Conservation (phyloP, 2,113 vertebrate genomes). For the Microcebus lehilahytsara region DNA sequence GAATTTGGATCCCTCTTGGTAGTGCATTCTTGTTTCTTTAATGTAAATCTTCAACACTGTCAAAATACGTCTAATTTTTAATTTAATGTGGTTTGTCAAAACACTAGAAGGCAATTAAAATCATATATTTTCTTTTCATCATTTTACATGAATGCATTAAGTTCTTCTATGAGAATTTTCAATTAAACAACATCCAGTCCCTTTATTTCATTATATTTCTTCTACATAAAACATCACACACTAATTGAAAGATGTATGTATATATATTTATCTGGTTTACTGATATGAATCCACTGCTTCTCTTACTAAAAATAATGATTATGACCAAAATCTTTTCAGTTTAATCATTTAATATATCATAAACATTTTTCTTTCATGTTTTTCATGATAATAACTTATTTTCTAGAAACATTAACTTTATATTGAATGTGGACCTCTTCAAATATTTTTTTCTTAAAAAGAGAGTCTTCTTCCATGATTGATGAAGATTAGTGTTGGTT, state of each 20-base stretch:
- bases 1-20: neutral
- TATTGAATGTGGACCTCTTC: neutral
- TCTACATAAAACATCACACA: neutral
- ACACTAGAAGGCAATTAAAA: slow-evolving; percentile 33
- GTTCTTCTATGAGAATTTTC: neutral
- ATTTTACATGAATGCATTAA: neutral
- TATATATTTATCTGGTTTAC: neutral
- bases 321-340: neutral
- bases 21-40: slow-evolving; percentile 38
- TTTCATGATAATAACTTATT: neutral
- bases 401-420: slow-evolving; percentile 21
- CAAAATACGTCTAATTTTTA: slow-evolving; percentile 14
- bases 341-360: neutral
- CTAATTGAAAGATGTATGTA: neutral
- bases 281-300: neutral
- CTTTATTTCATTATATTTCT: neutral
- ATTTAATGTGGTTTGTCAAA: slow-evolving; percentile 2
- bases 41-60: slow-evolving; percentile 34
- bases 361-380: neutral
- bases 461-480: neutral
- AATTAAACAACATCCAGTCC: neutral
- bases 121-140: slow-evolving; percentile 42
- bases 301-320: neutral
- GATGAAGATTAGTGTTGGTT: slow-evolving; percentile 29
- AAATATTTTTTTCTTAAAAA: slow-evolving; percentile 21